Base-by-base conservation (phyloP, 2,797 vertebrate species). In the Decapterus maruadsi region DNA sequence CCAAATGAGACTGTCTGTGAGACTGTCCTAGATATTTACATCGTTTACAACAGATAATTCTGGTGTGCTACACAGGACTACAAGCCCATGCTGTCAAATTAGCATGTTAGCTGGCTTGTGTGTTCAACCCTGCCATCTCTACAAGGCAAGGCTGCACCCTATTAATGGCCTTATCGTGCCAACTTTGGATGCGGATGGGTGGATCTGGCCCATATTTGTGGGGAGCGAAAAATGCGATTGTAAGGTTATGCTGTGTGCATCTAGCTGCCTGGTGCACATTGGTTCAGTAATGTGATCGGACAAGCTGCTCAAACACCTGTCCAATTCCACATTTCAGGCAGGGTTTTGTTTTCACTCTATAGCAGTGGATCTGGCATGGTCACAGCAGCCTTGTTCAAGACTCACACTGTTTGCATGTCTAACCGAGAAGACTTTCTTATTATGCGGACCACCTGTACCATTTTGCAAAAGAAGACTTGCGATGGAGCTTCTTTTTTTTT, bases 221-320 rank as follows among this genome's bases (percentile, higher is more conserved):
- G 70, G 69, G 82, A 71, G 84, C 57, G 51, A 88, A 90, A 96
- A 96, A 96, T 95, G 90, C 84, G 92, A 97, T 96, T 96, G 95
- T 94, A 94, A 95, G 94, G 94, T 95, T 96, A 95, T 94, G 91
- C 89, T 92, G 87, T 93, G 92, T 93, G 94, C 90, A 94, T 95
- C 94, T 96, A 90, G 89, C 90, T 95, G 90, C 89, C 85, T 89
- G 87, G 83, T 94, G 92, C 89, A 93, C 90, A 95, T 90, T 92
- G 95, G 93, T 95, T 95, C 81, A 85, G 92, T 94, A 95, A 95
- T 95, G 93, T 93, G 93, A 95, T 94, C 89, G 81, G 83, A 87
- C 82, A 94, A 91, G 89, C 90, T 93, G 89, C 95, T 95, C 93
- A 95, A 96, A 95, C 94, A 94, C 91, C 93, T 91, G 83, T 95